Percentiles rank a stretch among this genome's conserved stretches.
Conservation (phyloP, 2,797 vertebrate species). For the Eutrigla gurnardus region DNA sequence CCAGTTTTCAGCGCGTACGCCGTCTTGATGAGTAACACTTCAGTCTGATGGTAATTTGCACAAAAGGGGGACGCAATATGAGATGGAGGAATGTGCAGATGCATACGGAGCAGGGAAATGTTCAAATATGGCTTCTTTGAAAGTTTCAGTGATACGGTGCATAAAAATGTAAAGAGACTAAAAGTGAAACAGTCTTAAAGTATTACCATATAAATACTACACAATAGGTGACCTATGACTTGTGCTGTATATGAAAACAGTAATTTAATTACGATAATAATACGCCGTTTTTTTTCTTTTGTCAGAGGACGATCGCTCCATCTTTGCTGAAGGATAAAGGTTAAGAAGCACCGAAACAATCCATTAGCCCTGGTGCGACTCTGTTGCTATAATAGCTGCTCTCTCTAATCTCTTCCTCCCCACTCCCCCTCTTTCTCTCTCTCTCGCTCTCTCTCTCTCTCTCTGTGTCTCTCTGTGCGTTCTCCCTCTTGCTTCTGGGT, state of each 20-base stretch:
- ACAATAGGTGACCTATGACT: not conserved
- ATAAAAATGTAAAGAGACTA: too few relatives aligned
- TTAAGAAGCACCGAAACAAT: conserved; percentile 60
- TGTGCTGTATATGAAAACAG: conserved; percentile 21
- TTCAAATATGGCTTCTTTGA: conserved; percentile 7
- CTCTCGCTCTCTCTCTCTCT: not conserved
- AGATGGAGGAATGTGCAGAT: not conserved
- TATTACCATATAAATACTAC: not conserved
- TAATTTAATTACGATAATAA: conserved; percentile 35
- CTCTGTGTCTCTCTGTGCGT: conserved; percentile 7
- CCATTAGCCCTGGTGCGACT: conserved; percentile 47
- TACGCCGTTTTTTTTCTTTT: conserved; percentile 3
- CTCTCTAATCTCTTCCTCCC: conserved; percentile 53
- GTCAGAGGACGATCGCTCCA: conserved; percentile 14
- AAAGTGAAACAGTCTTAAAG: not conserved
- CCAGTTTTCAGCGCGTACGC: conserved; percentile 24
- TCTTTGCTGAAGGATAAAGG: conserved; percentile 43
- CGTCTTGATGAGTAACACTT: conserved; percentile 27
- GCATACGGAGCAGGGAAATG: not conserved
- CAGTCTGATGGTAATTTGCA: conserved; percentile 28
- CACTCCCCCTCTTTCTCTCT: not conserved
- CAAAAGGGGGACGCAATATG: not conserved
- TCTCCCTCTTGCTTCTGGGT: conserved; percentile 52
- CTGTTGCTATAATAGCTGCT: conserved; percentile 43
- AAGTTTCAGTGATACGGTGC: not conserved